Conservation (phyloP, 2,888 invertebrate species). For the Allygus modestus region DNA sequence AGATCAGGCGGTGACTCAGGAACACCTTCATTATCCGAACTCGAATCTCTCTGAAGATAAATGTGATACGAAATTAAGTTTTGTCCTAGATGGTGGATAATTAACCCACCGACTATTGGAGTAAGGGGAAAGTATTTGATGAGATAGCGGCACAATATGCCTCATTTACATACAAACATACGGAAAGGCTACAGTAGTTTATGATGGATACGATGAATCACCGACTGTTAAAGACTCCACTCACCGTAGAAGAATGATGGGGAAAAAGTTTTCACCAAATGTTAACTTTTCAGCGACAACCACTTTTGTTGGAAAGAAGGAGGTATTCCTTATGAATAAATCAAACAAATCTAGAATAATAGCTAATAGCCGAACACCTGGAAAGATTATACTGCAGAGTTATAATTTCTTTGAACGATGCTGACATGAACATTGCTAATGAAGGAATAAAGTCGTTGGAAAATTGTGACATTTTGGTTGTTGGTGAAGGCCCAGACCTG, state of each 20-base stretch:
- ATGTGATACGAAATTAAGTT: not conserved
- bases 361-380: not conserved
- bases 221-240: not conserved
- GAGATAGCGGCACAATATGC: not conserved
- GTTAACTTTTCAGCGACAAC: not conserved
- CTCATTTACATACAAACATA: not conserved
- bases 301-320: not conserved
- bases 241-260: not conserved
- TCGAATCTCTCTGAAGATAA: not conserved
- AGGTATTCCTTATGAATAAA: not conserved
- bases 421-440: not conserved
- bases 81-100: not conserved
- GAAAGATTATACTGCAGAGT: not conserved
- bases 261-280: not conserved
- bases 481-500: not conserved
- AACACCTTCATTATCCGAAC: not conserved
- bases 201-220: not conserved
- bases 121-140: not conserved
- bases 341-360: not conserved
- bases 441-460: not conserved
- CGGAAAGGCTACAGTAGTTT: not conserved
- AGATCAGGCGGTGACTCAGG: too few relatives aligned
- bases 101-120: not conserved
- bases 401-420: not conserved
- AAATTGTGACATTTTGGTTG: not conserved